These are phyloP conservation scores for Theocolax elegans DNA, from an alignment of 1,140 invertebrate species.

Conservation along the genomic window DNA sequence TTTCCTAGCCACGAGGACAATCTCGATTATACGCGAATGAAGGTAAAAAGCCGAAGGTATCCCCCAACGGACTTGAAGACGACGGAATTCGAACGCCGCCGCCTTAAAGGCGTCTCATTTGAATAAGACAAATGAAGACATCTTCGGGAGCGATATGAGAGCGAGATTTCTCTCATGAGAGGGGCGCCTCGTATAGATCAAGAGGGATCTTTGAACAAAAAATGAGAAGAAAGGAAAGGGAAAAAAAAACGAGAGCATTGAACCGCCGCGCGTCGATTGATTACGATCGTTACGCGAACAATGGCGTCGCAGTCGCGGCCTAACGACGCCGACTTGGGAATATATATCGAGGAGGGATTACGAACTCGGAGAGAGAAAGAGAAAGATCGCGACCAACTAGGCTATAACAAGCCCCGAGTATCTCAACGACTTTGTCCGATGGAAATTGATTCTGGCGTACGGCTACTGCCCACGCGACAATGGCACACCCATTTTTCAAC, in stretches of 20 bases:
- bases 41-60: slow-evolving; percentile 16
- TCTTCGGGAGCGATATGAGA: slow-evolving; percentile 39
- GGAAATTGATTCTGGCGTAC: not conserved
- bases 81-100: slow-evolving; percentile 28
- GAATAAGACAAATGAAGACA: slow-evolving; percentile 63
- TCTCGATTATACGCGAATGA: too few relatives aligned
- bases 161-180: slow-evolving; percentile 1
- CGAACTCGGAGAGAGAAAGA: not conserved
- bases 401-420: not conserved
- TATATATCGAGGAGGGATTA: not conserved
- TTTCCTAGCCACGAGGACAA: not conserved
- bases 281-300: slow-evolving; percentile 60
- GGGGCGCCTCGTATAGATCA: too few relatives aligned
- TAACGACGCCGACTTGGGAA: slow-evolving; percentile 3
- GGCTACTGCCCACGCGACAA: not conserved
- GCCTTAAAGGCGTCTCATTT: too few relatives aligned
- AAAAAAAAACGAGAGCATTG: slow-evolving; percentile 42
- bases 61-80: not conserved
- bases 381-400: too few relatives aligned
- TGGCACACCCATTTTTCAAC: not conserved
- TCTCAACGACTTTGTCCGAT: not conserved
- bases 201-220: too few relatives aligned
- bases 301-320: slow-evolving; percentile 43
- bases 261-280: slow-evolving; percentile 54
- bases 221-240: too few relatives aligned